A percentile compares a stretch with the other conserved stretches of the same genome.
These are phyloP conservation scores for Atta colombica DNA, from an alignment of 1,140 invertebrate species.

Conservation along the genomic window DNA sequence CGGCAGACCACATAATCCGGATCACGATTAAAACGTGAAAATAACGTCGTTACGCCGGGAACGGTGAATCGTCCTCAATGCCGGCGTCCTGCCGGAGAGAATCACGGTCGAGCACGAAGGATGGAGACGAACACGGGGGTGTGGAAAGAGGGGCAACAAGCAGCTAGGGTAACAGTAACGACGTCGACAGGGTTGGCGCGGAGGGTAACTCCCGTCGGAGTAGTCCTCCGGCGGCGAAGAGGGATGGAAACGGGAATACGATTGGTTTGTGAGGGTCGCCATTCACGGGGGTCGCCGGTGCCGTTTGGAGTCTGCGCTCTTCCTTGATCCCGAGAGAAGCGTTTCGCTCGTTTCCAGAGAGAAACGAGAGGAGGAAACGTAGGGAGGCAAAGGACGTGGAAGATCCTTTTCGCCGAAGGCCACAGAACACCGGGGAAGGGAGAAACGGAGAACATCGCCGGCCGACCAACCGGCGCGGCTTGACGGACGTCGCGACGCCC, in stretches of 20 bases:
- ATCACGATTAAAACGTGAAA: conserved; percentile 71
- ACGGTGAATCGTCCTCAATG: conserved; percentile 58
- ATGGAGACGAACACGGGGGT: conserved; percentile 56
- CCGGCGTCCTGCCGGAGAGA: conserved; percentile 50
- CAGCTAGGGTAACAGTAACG: conserved; percentile 74
- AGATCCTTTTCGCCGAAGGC: conserved; percentile 70
- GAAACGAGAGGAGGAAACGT: conserved; percentile 58
- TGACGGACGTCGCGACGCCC: conserved; percentile 86
- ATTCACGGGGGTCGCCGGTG: conserved; percentile 84
- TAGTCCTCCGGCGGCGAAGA: conserved; percentile 80
- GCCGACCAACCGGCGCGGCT: conserved; percentile 83
- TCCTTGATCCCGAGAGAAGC: conserved; percentile 84
- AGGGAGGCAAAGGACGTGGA: conserved; percentile 61
- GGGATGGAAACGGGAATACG: conserved; percentile 87
- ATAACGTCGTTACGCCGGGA: conserved; percentile 68
- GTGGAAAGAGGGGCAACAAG: conserved; percentile 56
- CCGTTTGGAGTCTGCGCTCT: conserved; percentile 85
- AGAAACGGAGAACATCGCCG: conserved; percentile 69
- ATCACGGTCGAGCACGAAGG: conserved; percentile 53
- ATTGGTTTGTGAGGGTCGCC: conserved; percentile 87
- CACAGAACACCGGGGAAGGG: conserved; percentile 45
- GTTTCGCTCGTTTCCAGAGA: conserved; percentile 75
- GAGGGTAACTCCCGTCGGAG: conserved; percentile 79
- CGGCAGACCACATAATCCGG: conserved; percentile 43
- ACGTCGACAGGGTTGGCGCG: conserved; percentile 78